These are phyloP conservation scores for Podocnemis expansa DNA, from an alignment of 2,113 vertebrate species.

Conservation along the genomic window DNA sequence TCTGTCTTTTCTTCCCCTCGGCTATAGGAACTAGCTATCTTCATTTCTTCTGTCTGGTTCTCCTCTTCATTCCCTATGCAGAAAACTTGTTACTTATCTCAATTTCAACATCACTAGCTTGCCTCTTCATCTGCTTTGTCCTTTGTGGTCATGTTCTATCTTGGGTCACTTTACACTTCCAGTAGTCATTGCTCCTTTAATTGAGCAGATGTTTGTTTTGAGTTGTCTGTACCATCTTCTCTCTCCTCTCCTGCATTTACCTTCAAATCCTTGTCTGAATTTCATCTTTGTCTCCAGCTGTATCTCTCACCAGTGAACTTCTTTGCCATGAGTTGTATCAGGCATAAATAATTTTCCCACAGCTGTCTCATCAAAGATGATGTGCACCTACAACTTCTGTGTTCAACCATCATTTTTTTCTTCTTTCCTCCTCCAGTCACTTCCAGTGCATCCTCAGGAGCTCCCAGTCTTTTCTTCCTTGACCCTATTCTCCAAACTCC, in stretches of 20 bases:
- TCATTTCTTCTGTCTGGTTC: neutral
- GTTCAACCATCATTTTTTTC: neutral
- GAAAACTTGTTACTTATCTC: too few relatives aligned
- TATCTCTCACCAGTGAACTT: neutral
- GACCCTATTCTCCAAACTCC: neutral
- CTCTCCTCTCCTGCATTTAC: neutral
- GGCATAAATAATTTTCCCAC: neutral
- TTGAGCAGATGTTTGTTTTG: neutral
- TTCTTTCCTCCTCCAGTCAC: neutral
- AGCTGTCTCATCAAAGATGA: neutral
- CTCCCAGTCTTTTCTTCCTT: neutral
- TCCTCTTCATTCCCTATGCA: neutral
- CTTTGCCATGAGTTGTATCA: neutral
- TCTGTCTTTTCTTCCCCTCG: neutral
- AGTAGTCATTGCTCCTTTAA: neutral
- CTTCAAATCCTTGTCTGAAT: neutral
- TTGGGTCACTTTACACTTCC: neutral
- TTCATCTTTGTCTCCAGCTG: neutral
- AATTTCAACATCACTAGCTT: too few relatives aligned
- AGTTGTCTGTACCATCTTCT: neutral
- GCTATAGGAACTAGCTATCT: neutral
- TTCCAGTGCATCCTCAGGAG: neutral
- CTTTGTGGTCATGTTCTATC: neutral
- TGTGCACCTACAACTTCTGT: neutral
- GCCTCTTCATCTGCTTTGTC: too few relatives aligned